Evolutionary conservation across 1,140 invertebrate genomes (phyloP).

Genomic region (Palaemon carinicauda): DNA sequence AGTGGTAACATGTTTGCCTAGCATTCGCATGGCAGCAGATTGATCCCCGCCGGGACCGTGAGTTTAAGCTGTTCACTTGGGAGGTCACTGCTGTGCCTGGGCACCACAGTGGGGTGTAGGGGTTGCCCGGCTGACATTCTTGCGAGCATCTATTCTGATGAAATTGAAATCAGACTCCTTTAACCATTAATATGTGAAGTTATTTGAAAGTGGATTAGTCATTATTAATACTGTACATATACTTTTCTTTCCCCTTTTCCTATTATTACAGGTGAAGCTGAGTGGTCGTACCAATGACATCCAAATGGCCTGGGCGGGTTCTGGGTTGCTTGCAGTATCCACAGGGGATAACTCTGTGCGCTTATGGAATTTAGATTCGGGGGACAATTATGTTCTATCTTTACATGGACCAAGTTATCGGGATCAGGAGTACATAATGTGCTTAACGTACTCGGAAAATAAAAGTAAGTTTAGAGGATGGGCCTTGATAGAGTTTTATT

Average conservation of each 20-base stretch:
- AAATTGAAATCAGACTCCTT: too few relatives aligned
- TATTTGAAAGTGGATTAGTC: too few relatives aligned
- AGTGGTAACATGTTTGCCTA: too few relatives aligned
- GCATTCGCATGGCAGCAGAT: too few relatives aligned
- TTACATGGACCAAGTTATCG: conserved; percentile 65
- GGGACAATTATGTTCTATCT: conserved; percentile 87
- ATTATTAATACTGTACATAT: too few relatives aligned
- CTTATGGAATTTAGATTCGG: conserved; percentile 92
- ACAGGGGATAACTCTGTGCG: conserved; percentile 82
- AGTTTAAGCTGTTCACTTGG: too few relatives aligned
- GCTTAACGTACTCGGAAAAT: conserved; percentile 73
- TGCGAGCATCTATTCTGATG: too few relatives aligned
- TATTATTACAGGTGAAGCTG: conserved; percentile 74
- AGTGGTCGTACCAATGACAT: conserved; percentile 75
- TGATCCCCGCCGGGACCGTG: too few relatives aligned
- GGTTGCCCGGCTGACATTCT: too few relatives aligned
- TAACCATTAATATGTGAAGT: too few relatives aligned
- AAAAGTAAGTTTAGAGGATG: conserved; percentile 64
- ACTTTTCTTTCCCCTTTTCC: not conserved
- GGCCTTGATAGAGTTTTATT: not conserved
- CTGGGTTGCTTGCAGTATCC: conserved; percentile 77
- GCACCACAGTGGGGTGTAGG: too few relatives aligned
- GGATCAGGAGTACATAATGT: conserved; percentile 75
- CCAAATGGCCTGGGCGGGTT: conserved; percentile 77
- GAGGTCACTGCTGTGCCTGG: too few relatives aligned